A percentile compares a stretch with the other conserved stretches of the same genome.
Conservation (phyloP, 2,797 vertebrate species). For the Karalla daura region DNA sequence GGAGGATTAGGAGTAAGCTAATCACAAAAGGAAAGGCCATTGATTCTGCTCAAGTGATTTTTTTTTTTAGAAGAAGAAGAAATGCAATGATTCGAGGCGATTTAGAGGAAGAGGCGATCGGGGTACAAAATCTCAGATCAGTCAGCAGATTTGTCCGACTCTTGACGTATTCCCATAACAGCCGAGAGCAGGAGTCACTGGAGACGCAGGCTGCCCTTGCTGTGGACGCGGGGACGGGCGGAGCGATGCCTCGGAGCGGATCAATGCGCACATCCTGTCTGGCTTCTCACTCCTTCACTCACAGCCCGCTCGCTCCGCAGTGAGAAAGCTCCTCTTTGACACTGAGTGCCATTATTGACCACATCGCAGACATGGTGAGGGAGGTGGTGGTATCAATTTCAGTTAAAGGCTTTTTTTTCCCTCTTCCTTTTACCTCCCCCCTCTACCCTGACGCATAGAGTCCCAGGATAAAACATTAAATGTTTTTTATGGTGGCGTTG, state of each 20-base stretch:
- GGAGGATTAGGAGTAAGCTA: slow-evolving; percentile 45
- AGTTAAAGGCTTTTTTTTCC: slow-evolving; percentile 41
- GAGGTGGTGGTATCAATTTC: slow-evolving; percentile 62
- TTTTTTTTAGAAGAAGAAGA: no score
- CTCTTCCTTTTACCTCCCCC: no score
- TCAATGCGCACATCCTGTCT: slow-evolving; percentile 78
- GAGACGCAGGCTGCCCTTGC: slow-evolving; percentile 49
- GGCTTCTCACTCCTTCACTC: slow-evolving; percentile 59
- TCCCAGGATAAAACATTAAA: slow-evolving; percentile 26
- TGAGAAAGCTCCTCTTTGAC: slow-evolving; percentile 21
- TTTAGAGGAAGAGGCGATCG: slow-evolving; percentile 23
- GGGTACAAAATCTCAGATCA: no score
- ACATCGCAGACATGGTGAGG: slow-evolving; percentile 46
- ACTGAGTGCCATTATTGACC: slow-evolving; percentile 63
- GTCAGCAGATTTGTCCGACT: slow-evolving; percentile 10
- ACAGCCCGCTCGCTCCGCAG: slow-evolving; percentile 37
- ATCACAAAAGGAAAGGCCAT: slow-evolving; percentile 40
- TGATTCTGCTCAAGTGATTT: slow-evolving; percentile 13
- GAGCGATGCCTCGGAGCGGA: slow-evolving; percentile 49
- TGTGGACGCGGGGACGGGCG: slow-evolving; percentile 24
- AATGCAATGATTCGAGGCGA: slow-evolving; percentile 10
- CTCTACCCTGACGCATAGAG: slow-evolving; percentile 11
- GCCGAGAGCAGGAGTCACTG: slow-evolving; percentile 33
- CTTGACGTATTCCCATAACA: slow-evolving; percentile 5
- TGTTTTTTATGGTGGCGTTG: slow-evolving; percentile 55